Conservation (phyloP, 2,888 invertebrate species). For the Sericinus montela region DNA sequence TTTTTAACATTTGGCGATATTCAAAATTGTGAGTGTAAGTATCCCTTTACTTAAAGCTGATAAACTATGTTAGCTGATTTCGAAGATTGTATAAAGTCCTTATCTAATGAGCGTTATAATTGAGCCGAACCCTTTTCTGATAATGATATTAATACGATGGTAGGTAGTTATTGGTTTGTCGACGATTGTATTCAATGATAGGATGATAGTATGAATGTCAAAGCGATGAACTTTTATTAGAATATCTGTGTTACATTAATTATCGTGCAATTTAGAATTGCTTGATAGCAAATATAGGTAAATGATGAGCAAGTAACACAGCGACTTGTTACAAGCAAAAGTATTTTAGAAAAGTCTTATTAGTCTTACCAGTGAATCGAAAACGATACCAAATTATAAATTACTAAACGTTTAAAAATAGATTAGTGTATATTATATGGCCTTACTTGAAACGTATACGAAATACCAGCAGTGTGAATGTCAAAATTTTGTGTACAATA, state of each 20-base stretch:
- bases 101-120: constrained; percentile 63
- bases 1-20: constrained; percentile 54
- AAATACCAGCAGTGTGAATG: constrained; percentile 78
- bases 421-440: constrained; percentile 79
- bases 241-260: constrained; percentile 76
- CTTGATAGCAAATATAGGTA: constrained; percentile 40
- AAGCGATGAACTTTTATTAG: constrained; percentile 78
- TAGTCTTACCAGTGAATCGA: constrained; percentile 72
- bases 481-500: constrained; percentile 78
- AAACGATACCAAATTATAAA: constrained; percentile 75
- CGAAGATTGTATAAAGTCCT: constrained; percentile 56
- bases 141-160: constrained; percentile 68
- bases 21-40: constrained; percentile 33
- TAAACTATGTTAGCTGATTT: constrained; percentile 65
- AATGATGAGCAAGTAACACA: constrained; percentile 57
- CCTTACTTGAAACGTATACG: constrained; percentile 79
- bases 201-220: constrained; percentile 73
- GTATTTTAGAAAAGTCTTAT: constrained; percentile 63
- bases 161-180: constrained; percentile 69
- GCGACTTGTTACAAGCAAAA: constrained; percentile 67
- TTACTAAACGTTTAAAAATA: constrained; percentile 79
- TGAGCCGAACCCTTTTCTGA: constrained; percentile 71
- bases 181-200: constrained; percentile 68
- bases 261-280: constrained; percentile 70
- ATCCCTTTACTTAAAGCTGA: constrained; percentile 55